These are phyloP conservation scores for Pollicipes pollicipes DNA, from an alignment of 1,140 invertebrate genomes.

Conservation along the genomic window DNA sequence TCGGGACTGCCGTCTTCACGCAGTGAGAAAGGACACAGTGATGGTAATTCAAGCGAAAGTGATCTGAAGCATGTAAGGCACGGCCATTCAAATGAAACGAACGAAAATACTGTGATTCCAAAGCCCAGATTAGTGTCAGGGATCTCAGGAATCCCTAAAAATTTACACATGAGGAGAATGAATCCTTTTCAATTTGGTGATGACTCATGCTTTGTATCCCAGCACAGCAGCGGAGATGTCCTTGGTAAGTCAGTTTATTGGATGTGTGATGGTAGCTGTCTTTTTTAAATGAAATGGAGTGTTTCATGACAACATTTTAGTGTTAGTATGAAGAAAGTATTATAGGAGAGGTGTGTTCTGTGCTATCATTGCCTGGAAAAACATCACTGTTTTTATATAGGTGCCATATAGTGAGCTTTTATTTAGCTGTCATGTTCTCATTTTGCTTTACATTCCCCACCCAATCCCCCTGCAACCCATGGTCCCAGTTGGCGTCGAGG, in stretches of 20 bases:
- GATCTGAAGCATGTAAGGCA: not conserved
- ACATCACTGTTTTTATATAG: too few relatives aligned
- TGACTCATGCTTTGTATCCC: not conserved
- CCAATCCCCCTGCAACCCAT: too few relatives aligned
- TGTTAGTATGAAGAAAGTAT: not conserved
- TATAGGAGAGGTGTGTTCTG: not conserved
- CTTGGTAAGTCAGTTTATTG: not conserved
- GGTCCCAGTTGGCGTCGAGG: too few relatives aligned
- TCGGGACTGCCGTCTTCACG: not conserved
- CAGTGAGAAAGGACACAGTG: not conserved
- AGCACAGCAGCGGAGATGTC: not conserved
- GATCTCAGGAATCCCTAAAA: not conserved
- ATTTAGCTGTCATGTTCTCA: not conserved
- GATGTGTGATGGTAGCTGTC: not conserved
- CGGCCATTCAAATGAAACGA: not conserved
- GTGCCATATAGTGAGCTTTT: not conserved
- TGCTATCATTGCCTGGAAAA: not conserved
- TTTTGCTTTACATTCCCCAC: too few relatives aligned
- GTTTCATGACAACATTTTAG: not conserved
- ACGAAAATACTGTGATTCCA: not conserved
- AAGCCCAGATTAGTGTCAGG: not conserved
- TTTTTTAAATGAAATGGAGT: not conserved
- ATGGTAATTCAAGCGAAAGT: not conserved
- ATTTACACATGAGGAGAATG: not conserved
- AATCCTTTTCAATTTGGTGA: constrained; percentile 4